These are phyloP conservation scores for Hozukius guyotensis DNA, from an alignment of 2,797 vertebrate genomes.

Conservation along the genomic window DNA sequence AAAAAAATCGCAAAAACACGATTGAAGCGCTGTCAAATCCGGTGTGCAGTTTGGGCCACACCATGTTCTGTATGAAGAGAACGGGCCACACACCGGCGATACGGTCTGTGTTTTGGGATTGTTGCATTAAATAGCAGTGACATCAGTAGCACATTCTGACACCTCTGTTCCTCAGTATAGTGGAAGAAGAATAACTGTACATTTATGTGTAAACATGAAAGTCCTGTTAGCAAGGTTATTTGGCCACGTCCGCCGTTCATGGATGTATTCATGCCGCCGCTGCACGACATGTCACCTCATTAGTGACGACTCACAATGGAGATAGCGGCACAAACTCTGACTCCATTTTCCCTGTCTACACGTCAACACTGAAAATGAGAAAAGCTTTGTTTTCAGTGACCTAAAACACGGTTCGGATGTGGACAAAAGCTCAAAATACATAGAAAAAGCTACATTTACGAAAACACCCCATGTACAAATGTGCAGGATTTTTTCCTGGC, in stretches of 20 bases:
- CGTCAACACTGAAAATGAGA: no score
- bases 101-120: no score
- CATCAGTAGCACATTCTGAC: no score
- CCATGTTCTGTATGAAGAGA: no score
- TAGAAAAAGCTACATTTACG: background rate
- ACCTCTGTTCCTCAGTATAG: no score
- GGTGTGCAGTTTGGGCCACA: rapidly evolving
- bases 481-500: background rate
- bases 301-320: background rate
- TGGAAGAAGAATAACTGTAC: background rate
- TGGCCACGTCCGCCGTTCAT: background rate
- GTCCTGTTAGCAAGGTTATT: background rate
- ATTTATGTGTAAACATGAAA: background rate
- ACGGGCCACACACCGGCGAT: no score
- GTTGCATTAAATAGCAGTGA: background rate
- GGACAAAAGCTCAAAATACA: background rate
- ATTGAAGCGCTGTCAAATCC: no score
- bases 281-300: background rate
- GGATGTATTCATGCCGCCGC: background rate
- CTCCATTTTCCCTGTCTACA: no score
- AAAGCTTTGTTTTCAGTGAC: background rate
- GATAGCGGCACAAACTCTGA: no score
- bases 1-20: no score
- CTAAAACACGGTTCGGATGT: background rate
- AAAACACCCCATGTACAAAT: background rate